Conservation (phyloP, 2,113 vertebrate species). For the Calidris pygmaea region DNA sequence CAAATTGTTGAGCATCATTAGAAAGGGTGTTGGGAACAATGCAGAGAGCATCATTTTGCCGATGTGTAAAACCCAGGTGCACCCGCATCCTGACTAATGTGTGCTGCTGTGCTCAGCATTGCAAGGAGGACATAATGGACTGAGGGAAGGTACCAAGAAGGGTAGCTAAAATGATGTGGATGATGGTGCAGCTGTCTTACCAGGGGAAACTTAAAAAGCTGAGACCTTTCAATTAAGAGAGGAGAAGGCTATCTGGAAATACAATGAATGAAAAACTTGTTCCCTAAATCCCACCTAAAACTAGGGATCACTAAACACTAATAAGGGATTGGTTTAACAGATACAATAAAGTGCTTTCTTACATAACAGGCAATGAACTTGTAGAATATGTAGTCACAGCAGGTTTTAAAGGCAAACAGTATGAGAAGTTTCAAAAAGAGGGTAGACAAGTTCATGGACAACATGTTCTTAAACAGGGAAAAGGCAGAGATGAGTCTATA, state of each 20-base stretch:
- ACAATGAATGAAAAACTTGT: not conserved
- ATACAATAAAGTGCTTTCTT: not conserved
- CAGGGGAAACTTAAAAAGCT: not conserved
- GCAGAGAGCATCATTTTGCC: not conserved
- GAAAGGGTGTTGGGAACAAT: not conserved
- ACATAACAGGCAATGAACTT: not conserved
- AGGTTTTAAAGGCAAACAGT: not conserved
- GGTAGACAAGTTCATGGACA: not conserved
- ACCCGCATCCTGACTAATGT: not conserved
- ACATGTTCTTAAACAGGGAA: not conserved
- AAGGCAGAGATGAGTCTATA: not conserved
- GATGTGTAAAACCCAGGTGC: not conserved
- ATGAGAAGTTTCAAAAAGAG: not conserved
- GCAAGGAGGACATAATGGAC: not conserved
- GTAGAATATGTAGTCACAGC: not conserved
- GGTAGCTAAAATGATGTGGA: not conserved
- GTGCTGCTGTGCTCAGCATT: not conserved
- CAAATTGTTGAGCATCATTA: not conserved
- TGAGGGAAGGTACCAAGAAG: not conserved
- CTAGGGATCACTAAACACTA: not conserved
- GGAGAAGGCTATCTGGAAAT: not conserved
- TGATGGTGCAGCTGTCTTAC: not conserved
- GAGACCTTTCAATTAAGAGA: not conserved
- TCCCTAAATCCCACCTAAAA: not conserved
- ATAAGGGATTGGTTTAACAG: not conserved